Percentiles rank a stretch among this genome's conserved stretches.
Evolutionary conservation across 2,113 vertebrate genomes (phyloP).

Genomic region (Gavialis gangeticus): DNA sequence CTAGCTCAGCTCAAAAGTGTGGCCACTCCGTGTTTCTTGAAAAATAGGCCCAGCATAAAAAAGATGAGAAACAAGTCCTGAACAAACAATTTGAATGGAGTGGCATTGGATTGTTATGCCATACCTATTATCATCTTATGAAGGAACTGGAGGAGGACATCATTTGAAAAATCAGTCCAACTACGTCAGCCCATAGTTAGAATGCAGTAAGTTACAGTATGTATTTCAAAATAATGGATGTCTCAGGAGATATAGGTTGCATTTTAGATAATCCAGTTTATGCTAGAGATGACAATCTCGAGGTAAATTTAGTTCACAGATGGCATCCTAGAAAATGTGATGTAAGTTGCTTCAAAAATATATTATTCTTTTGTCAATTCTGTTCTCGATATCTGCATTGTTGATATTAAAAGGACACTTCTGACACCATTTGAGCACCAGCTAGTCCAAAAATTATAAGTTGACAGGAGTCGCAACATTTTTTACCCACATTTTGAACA

Average conservation of each 20-base stretch:
- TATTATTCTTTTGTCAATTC: not conserved
- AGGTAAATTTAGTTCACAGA: not conserved
- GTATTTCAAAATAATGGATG: accelerated
- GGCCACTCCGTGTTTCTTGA: not conserved
- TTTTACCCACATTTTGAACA: not conserved
- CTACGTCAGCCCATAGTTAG: not conserved
- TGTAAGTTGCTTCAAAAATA: not conserved
- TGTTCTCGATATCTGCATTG: not conserved
- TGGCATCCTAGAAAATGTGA: not conserved
- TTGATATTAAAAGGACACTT: not conserved
- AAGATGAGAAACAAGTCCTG: not conserved
- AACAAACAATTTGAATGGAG: not conserved
- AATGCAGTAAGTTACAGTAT: not conserved
- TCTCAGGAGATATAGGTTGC: not conserved
- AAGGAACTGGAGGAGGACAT: accelerated
- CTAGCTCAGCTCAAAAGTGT: not conserved
- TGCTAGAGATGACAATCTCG: not conserved
- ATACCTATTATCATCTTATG: not conserved
- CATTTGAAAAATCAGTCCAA: not conserved
- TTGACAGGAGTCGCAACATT: too few species aligned
- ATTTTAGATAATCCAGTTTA: not conserved
- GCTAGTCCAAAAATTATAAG: too few species aligned
- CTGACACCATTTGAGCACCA: too few species aligned
- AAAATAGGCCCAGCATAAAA: not conserved
- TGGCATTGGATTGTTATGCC: not conserved